phyloP scores from a whole-genome alignment of 2,797 vertebrate species.

The Oryzias sinensis region DNA sequence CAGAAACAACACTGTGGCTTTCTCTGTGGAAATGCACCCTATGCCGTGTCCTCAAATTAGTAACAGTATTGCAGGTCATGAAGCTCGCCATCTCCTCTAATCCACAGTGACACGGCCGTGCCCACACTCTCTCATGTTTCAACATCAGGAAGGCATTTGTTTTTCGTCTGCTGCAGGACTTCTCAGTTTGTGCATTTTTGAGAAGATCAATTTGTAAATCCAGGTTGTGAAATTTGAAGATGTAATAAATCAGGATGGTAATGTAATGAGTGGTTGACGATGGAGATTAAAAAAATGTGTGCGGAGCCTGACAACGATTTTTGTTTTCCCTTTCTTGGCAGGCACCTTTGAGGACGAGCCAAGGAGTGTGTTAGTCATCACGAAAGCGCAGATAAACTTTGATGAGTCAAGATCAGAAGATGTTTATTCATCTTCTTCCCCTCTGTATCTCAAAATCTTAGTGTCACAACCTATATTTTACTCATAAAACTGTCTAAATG shows the following conservation, averaged over 20 bases:
- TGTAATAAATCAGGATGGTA: conserved; percentile 69
- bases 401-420: conserved; percentile 21
- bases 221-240: conserved; percentile 74
- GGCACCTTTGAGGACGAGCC: conserved; percentile 38
- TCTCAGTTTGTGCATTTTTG: conserved; percentile 64
- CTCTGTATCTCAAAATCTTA: conserved; percentile 2
- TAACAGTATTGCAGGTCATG: conserved; percentile 66
- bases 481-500: too few species aligned
- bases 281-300: conserved; percentile 47
- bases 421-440: conserved; percentile 27
- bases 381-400: conserved; percentile 47
- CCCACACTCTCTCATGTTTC: conserved; percentile 57
- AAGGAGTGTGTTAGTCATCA: conserved; percentile 49
- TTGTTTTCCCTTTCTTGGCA: conserved; percentile 42
- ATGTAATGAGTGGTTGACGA: conserved; percentile 59
- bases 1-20: conserved; percentile 36
- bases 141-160: conserved; percentile 72
- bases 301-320: conserved; percentile 42
- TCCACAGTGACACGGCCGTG: conserved; percentile 57
- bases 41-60: conserved; percentile 70
- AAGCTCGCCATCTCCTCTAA: conserved; percentile 63
- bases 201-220: conserved; percentile 70
- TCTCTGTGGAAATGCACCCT: conserved; percentile 50
- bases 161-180: conserved; percentile 43
- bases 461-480: too few species aligned